Evolutionary conservation across 2,888 invertebrate species (phyloP).

Genomic region (Arrhopalites spinosus): DNA sequence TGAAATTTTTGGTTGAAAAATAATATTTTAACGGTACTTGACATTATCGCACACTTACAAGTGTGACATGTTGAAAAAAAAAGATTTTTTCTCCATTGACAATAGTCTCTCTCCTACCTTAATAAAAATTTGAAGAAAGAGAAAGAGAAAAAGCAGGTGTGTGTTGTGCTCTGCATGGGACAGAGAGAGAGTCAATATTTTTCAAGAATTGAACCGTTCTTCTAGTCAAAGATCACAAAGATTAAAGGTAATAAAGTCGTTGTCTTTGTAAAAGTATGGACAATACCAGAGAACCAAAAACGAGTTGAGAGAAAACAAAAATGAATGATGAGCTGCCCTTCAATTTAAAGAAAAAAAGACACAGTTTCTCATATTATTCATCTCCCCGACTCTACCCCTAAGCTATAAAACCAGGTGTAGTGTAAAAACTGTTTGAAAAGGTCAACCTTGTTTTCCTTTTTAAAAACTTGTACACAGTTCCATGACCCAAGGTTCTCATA

Average conservation of each 20-base stretch:
- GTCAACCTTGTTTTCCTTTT: too few species aligned
- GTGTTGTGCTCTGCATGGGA: constrained; percentile 1
- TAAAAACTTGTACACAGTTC: too few species aligned
- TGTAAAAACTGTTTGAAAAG: too few species aligned
- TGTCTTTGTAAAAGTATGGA: too few species aligned
- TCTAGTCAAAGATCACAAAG: neutral
- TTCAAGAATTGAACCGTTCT: neutral
- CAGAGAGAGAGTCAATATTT: constrained; percentile 12
- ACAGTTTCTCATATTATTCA: neutral
- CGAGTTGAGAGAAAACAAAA: neutral
- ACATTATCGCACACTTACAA: neutral
- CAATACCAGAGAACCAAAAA: neutral
- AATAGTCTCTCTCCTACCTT: neutral
- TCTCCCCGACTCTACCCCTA: too few species aligned
- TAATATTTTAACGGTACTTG: neutral
- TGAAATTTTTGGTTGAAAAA: neutral
- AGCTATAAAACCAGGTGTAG: too few species aligned
- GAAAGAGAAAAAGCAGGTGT: constrained; percentile 6
- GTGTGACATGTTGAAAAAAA: neutral
- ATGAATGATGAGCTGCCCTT: constrained; percentile 10
- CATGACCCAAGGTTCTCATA: too few species aligned
- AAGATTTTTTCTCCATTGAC: neutral
- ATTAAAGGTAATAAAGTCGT: too few species aligned
- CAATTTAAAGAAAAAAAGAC: constrained; percentile 5
- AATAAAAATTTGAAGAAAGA: neutral